These are phyloP conservation scores for Eilema sororculum DNA, from an alignment of 2,888 invertebrate species.

Conservation along the genomic window DNA sequence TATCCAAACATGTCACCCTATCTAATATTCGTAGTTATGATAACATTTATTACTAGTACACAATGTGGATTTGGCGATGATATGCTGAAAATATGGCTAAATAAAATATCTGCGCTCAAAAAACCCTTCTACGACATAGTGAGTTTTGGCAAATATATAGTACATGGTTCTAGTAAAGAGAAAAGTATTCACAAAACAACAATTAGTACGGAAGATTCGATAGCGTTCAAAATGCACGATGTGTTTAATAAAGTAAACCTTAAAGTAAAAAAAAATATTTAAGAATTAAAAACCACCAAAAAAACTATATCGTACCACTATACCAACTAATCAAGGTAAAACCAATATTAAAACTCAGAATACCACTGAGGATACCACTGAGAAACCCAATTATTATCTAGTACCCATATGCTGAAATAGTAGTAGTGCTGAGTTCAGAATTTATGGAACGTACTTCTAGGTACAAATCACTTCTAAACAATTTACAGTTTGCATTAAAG, in stretches of 20 bases:
- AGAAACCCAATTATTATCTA: not conserved
- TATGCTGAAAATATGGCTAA: not conserved
- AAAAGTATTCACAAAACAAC: not conserved
- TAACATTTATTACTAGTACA: not conserved
- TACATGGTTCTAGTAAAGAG: not conserved
- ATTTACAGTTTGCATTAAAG: not conserved
- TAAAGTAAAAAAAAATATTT: not conserved
- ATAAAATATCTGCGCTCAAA: not conserved
- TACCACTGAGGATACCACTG: too few species aligned
- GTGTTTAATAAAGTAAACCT: not conserved
- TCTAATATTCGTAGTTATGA: not conserved
- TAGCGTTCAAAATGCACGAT: not conserved
- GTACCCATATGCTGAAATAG: not conserved
- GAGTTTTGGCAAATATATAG: not conserved
- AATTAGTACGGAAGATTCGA: not conserved
- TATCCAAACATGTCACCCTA: not conserved
- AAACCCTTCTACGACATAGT: not conserved
- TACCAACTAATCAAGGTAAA: too few species aligned
- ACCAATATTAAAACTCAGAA: too few species aligned
- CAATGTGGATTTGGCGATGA: not conserved
- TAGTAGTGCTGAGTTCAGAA: not conserved
- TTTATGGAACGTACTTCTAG: not conserved
- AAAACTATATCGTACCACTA: not conserved
- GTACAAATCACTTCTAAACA: not conserved
- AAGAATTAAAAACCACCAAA: not conserved